A percentile compares a stretch with the other conserved stretches of the same genome.
These are phyloP conservation scores for human (Homo sapiens) DNA, from an alignment of 2,113 vertebrate species.

Conservation along the genomic window DNA sequence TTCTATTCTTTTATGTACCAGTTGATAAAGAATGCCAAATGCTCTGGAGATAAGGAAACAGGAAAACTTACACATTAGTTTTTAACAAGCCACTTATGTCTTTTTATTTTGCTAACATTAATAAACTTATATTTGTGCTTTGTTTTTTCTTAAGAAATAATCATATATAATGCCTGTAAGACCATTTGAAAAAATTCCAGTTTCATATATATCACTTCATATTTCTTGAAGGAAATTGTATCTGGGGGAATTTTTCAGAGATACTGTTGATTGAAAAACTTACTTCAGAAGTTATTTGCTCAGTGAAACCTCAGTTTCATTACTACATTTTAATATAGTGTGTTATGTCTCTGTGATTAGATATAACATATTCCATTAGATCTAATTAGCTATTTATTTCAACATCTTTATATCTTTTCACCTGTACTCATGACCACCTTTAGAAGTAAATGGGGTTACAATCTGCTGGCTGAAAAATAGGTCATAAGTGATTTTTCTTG, in stretches of 20 bases:
- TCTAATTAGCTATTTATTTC: neutral
- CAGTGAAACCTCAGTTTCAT: neutral
- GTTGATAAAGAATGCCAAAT: slow-evolving; percentile 92
- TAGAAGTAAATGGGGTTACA: neutral
- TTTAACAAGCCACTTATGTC: slow-evolving; percentile 28
- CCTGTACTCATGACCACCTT: neutral
- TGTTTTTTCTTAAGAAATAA: slow-evolving; percentile 38
- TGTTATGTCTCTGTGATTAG: neutral
- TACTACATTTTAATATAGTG: neutral
- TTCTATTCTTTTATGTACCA: slow-evolving; percentile 96
- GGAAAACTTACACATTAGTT: slow-evolving; percentile 35
- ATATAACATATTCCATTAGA: neutral
- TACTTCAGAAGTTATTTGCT: neutral
- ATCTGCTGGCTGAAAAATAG: neutral
- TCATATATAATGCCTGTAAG: neutral
- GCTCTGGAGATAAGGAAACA: slow-evolving; percentile 85
- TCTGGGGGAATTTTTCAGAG: slow-evolving; percentile 23
- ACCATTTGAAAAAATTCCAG: neutral
- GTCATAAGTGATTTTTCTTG: neutral
- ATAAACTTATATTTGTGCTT: slow-evolving; percentile 57
- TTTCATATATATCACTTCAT: slow-evolving; percentile 13
- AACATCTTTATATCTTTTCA: neutral
- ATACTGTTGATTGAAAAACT: neutral
- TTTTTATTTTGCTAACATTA: slow-evolving; percentile 48
- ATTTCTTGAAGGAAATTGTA: slow-evolving; percentile 16